Evolutionary conservation across 2,888 invertebrate species (phyloP).

Genomic region (Lingula anatina): DNA sequence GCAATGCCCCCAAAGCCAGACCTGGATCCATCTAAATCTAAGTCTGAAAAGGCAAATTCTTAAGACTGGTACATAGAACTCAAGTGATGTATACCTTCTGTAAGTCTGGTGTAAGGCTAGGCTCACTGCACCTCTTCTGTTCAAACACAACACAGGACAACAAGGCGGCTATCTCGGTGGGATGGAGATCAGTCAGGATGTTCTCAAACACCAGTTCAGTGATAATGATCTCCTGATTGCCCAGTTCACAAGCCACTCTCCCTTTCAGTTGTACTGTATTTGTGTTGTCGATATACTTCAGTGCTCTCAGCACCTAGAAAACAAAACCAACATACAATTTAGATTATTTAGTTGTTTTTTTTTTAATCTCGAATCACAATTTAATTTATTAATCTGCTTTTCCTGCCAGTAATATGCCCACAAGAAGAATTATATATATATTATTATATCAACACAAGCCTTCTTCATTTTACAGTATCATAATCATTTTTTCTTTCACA

Average conservation of each 20-base stretch:
- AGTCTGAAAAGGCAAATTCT: too few species aligned
- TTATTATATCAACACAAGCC: too few species aligned
- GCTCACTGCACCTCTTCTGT: constrained; percentile 61
- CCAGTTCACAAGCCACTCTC: constrained; percentile 80
- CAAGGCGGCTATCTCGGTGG: constrained; percentile 89
- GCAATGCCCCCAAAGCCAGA: too few species aligned
- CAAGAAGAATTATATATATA: too few species aligned
- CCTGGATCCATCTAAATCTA: too few species aligned
- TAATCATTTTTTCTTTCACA: too few species aligned
- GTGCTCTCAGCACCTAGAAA: constrained; percentile 59
- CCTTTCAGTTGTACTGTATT: constrained; percentile 65
- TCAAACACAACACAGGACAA: constrained; percentile 91
- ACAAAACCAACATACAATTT: constrained; percentile 2
- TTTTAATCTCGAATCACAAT: too few species aligned
- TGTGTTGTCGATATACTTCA: constrained; percentile 72
- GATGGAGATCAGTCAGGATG: constrained; percentile 75
- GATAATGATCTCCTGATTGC: constrained; percentile 74
- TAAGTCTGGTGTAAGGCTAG: constrained; percentile 60
- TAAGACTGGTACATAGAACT: too few species aligned
- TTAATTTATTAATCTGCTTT: too few species aligned
- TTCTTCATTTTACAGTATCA: too few species aligned
- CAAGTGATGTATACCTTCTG: constrained; percentile 57
- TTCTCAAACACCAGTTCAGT: constrained; percentile 91
- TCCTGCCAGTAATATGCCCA: too few species aligned
- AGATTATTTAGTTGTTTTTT: too few species aligned